Evolutionary conservation across 1,140 invertebrate genomes (phyloP), one percentile per base, ranked within the genome.

Genomic region (Nomia melanderi): DNA sequence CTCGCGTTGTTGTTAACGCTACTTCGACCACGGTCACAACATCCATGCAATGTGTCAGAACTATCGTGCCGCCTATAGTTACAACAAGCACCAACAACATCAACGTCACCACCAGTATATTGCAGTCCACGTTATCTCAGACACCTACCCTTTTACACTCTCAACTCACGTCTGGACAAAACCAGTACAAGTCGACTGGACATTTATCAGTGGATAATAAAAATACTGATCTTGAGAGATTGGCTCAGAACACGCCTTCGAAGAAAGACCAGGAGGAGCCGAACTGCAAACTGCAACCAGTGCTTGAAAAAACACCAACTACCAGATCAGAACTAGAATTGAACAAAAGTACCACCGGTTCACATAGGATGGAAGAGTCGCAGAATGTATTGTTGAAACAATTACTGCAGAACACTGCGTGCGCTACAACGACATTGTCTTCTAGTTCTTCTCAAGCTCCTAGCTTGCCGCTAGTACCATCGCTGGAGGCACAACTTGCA

Each of bases 331-430:
- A 91, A 12, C 44, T 78, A 6, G 90, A 92, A 9, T 29, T 56
- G 6, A 76, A 12, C 9, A 92, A 92, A 82, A 66, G 20, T 57
- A 56, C 81, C 17, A 27, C 70, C 6, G 87, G 80, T 72, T 77
- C 87, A 14, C 89, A 90, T 27, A 87, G 95, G 84, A 93, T 94
- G 59, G 96, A 96, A 83, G 96, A 97, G 79, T 96, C 96, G 1
- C 96, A 98, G 88, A 98, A 98, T 92, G 97, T 97, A 12, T 90
- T 98, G 23, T 89, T 98, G 25, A 98, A 98, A 87, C 96, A 98
- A 89, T 92, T 98, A 31, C 89, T 98, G 25, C 97, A 98, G 89
- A 98, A 97, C 83, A 96, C 96, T 12, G 96, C 94, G 8, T 95
- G 94, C 88, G 94, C 94, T 8, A 93, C 93, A 47, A 86, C 92